Conservation (phyloP, 2,888 invertebrate species). For the Leptothorax acervorum region DNA sequence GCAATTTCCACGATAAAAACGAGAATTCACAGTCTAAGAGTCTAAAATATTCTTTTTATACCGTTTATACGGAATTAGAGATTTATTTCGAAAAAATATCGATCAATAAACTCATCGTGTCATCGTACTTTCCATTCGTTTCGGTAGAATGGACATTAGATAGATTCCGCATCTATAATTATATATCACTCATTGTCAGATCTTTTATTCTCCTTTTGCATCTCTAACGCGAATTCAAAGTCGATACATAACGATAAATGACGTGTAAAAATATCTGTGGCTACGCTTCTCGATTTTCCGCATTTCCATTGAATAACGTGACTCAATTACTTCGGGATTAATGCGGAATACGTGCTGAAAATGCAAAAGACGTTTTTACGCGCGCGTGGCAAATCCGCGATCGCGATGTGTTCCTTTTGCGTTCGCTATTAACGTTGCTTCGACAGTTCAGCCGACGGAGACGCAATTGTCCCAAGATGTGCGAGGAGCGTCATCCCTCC, state of each 20-base stretch:
- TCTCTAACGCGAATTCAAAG: background rate
- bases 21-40: background rate
- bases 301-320: conserved; percentile 7
- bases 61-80: background rate
- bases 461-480: conserved; percentile 59
- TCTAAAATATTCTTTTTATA: background rate
- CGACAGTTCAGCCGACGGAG: conserved; percentile 55
- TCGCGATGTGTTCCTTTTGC: conserved; percentile 40
- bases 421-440: conserved; percentile 50
- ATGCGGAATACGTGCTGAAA: conserved; percentile 19
- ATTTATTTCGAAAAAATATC: background rate
- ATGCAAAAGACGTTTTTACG: background rate
- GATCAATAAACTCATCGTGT: background rate
- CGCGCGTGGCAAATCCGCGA: conserved; percentile 18
- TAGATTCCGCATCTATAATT: background rate
- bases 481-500: conserved; percentile 18
- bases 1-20: background rate
- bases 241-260: background rate
- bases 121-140: background rate
- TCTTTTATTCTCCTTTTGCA: background rate
- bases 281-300: background rate
- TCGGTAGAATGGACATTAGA: background rate
- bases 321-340: conserved; percentile 37
- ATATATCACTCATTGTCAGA: background rate
- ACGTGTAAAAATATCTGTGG: conserved; percentile 19